Base-by-base conservation (phyloP, 2,113 vertebrate genomes). In the Eurystomus gularis region DNA sequence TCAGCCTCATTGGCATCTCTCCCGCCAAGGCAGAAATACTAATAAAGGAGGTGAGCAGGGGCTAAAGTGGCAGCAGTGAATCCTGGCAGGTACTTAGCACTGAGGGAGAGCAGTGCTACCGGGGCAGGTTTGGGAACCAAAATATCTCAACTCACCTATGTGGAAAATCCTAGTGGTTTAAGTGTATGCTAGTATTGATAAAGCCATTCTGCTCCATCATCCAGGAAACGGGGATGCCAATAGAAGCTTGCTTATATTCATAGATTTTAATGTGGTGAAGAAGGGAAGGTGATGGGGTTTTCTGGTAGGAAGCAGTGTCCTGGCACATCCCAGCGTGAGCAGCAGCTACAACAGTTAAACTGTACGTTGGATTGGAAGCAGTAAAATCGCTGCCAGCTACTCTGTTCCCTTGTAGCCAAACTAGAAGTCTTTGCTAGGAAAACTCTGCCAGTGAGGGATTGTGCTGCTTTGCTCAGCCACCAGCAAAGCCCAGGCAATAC, bases 121-220 rank as follows among this genome's bases (percentile, higher is more conserved):
- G 26, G 33, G 16, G 13, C 13, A 72, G n/a, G 48, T 80, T 40
- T 54, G 54, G 71, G 54, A 69, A 73, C 10, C 5, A 23, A 72
- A 85, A 66, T 4, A 8, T 31, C 7, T 44, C 5, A 69, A 19
- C n/a, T 48, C 18, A 13, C 8, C 54, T 65, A 0, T n/a, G 13
- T 48, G 24, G 49, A 52, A 86, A 86, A 76, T n/a, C 10, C 11
- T 5, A 11, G 17, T 17, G 39, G 3, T 72, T 79, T 46, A 55
- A 44, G 39, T 19, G 28, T n/a, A 14, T 19, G 2, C 31, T 58
- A 7, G 13, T 37, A 57, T 69, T 0, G 0, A 42, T 79, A 46
- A 82, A 66, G 18, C 29, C 70, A 82, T 88, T 68, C 66, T 65
- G 24, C 33, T 52, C 40, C 82, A 82, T 65, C 58, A 61, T 86